Evolutionary conservation across 2,113 vertebrate species (phyloP), one percentile per base, ranked within the genome.

Genomic region (Atlantisia rogersi): DNA sequence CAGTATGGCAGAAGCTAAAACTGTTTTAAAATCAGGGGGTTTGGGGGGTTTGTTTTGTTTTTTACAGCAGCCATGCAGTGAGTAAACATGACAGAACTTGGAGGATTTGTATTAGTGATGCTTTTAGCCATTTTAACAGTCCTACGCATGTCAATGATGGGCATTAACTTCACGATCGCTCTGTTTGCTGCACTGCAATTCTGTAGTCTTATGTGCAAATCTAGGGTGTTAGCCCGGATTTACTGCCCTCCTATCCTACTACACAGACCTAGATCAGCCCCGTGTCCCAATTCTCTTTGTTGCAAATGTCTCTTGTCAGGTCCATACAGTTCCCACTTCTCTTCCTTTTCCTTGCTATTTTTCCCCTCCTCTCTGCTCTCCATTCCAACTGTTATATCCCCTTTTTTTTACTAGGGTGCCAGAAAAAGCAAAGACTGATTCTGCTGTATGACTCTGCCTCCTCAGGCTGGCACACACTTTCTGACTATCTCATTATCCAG

Each of bases 221-320:
- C 82, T 6, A 5, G 53, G 65, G 65, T 77, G 74, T 91, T 88
- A 93, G 76, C 77, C 65, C 1, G 15, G 88, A 96, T 93, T 95
- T 93, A 89, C 76, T 86, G 95, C 69, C 73, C 95, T 94, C 65
- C 79, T 94, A 2, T 92, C 94, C 91, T 65, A 87, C 86, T 84
- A 26, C 5, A 3, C 3, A 89, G 83, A 84, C 67, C 82, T 73
- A 52, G 60, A 92, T 82, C 62, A 85, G 65, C 48, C 28, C 53
- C 1, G 53, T 79, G 86, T 46, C 81, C 69, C 86, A 94, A 1
- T 93, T 93, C 76, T 59, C 32, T 35, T 6, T 21, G 46, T 4
- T 60, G 87, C 15, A 91, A 94, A 84, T 28, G 42, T 22, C 42
- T 75, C 48, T 58, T 69, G 17, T 20, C 60, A 68, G 39, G 12